Evolutionary conservation across 2,113 vertebrate species (phyloP), one percentile per base, ranked within the genome.

Genomic region (Onychostoma macrolepis): DNA sequence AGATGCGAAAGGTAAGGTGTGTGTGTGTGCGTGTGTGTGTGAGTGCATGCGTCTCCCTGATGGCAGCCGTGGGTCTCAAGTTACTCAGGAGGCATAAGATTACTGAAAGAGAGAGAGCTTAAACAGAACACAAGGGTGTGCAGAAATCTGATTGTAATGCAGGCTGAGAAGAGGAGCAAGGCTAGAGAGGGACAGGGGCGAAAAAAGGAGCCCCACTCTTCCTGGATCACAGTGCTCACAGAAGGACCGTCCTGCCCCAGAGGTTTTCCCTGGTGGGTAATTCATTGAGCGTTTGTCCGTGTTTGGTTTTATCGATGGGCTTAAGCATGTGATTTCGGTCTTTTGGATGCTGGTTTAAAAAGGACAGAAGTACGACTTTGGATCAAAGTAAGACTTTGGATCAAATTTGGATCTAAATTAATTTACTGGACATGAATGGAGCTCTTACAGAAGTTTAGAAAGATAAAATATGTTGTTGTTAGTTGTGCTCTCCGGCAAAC

Each of bases 1-100:
- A 90, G 91, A 91, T 92, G 89, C 91, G 86, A 85, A 90, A 93
- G 93, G 94, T 94, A 92, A 92, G 87, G 91, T 85, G 90, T 85
- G 71, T 56, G 24, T 88, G 72, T 58, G 79, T 84, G 81, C 8
- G 83, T 53, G 67, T 72, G 61, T 74, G 74, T 63, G 80, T 85
- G 82, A 15, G 79, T 30, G 61, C 83, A 69, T 71, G 76, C 67
- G 17, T 78, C 45, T 83, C 72, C 81, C 83, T 86, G 86, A 89
- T 89, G 86, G 86, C 85, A 84, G 84, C 80, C 86, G 24, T 80
- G 89, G 85, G 63, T 86, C 89, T 90, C 89, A 90, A 92, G 93
- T 95, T 95, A 93, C 90, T 93, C 89, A 80, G 75, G 80, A 88
- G 84, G 84, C 87, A 88, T 90, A 90, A 90, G 89, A 90, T 90